Evolutionary conservation across 2,113 vertebrate genomes (phyloP).

Genomic region (Buteo buteo): DNA sequence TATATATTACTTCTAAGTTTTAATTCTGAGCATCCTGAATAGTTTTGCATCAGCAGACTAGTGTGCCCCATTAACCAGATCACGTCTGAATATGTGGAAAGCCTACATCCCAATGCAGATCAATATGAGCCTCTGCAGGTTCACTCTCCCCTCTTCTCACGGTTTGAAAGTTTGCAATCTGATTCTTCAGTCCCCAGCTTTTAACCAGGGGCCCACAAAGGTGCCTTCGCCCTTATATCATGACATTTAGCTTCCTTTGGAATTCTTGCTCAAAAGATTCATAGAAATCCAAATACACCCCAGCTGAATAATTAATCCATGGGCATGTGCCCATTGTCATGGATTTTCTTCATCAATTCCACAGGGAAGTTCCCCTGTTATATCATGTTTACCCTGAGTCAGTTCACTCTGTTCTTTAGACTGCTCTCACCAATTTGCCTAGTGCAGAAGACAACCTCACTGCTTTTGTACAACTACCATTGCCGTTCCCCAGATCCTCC

Average conservation of each 20-base stretch:
- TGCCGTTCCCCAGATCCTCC: neutral
- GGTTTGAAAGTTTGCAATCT: neutral
- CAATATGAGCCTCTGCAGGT: neutral
- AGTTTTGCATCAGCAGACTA: neutral
- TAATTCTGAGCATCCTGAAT: neutral
- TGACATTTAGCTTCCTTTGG: neutral
- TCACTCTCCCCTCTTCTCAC: neutral
- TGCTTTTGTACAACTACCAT: neutral
- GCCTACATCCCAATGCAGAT: neutral
- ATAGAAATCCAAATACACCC: neutral
- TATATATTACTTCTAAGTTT: neutral
- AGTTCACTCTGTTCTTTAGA: neutral
- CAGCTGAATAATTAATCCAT: neutral
- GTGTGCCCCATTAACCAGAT: neutral
- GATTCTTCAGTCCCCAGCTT: neutral
- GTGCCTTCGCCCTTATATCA: accelerated
- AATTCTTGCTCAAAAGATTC: neutral
- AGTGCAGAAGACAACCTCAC: neutral
- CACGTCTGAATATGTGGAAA: neutral
- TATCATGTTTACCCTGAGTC: neutral
- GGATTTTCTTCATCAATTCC: neutral
- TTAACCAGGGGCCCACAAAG: neutral
- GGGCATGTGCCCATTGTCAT: neutral
- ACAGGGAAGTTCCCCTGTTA: neutral
- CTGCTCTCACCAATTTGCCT: neutral